Percentiles rank a stretch among this genome's conserved stretches.
These are phyloP conservation scores for Cyclopterus lumpus DNA, from an alignment of 2,797 vertebrate genomes.

Conservation along the genomic window DNA sequence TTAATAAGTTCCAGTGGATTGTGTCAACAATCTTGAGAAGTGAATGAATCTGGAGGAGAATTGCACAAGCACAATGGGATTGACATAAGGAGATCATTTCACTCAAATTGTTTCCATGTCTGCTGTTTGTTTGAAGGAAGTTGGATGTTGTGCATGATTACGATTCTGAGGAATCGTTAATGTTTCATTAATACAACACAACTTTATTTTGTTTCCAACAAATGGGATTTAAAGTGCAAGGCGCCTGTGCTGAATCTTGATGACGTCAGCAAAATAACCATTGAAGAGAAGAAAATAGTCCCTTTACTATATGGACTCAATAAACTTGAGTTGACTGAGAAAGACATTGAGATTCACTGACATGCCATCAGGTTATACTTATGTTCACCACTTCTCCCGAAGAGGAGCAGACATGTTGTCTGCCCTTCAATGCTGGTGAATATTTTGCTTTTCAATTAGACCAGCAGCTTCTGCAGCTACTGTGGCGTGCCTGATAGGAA, in stretches of 20 bases:
- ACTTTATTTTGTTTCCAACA: not conserved
- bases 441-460: slow-evolving; percentile 55
- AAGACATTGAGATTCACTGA: not conserved
- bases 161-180: slow-evolving; percentile 24
- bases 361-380: not conserved
- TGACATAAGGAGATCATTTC: slow-evolving; percentile 43
- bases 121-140: slow-evolving; percentile 29
- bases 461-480: slow-evolving; percentile 39
- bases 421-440: slow-evolving; percentile 13
- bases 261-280: not conserved
- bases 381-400: not conserved
- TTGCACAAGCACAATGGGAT: slow-evolving; percentile 18
- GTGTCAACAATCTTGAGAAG: slow-evolving; percentile 41
- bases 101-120: slow-evolving; percentile 68
- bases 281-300: not conserved
- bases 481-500: slow-evolving; percentile 42
- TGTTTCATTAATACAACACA: not conserved
- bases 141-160: slow-evolving; percentile 31
- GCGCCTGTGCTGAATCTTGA: not conserved
- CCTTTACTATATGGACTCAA: not conserved
- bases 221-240: slow-evolving; percentile 9
- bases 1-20: slow-evolving; percentile 57
- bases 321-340: not conserved
- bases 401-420: slow-evolving; percentile 13
- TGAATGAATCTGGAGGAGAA: slow-evolving; percentile 33